A percentile compares a stretch with the other conserved stretches of the same genome.
Conservation (phyloP, 2,888 invertebrate genomes). For the Leptinotarsa juncta region DNA sequence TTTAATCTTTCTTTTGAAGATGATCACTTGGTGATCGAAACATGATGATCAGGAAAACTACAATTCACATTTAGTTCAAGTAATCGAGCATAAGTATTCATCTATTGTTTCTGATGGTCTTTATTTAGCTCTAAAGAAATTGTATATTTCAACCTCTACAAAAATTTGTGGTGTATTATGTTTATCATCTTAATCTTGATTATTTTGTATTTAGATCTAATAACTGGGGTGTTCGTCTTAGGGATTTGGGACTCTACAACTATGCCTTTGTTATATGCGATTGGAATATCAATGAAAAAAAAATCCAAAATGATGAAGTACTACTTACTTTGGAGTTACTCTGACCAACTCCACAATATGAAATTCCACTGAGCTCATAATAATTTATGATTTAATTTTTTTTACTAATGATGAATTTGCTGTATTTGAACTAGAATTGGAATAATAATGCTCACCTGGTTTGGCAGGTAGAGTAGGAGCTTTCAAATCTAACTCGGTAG, state of each 20-base stretch:
- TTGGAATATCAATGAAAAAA: too few species aligned
- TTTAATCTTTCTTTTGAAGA: too few species aligned
- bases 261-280: too few species aligned
- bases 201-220: slow-evolving; percentile 1
- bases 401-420: too few species aligned
- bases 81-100: neutral
- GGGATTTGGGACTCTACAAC: too few species aligned
- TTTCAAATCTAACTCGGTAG: slow-evolving; percentile 57
- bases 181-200: neutral
- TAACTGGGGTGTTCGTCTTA: too few species aligned
- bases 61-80: slow-evolving; percentile 6
- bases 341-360: too few species aligned
- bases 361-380: too few species aligned
- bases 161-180: neutral
- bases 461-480: slow-evolving; percentile 82
- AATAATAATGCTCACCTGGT: slow-evolving; percentile 70
- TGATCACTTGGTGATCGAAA: too few species aligned
- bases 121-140: neutral
- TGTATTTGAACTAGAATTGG: neutral
- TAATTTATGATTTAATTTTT: too few species aligned
- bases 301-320: too few species aligned
- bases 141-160: neutral
- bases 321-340: too few species aligned
- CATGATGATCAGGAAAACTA: neutral
- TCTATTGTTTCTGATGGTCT: neutral